These are phyloP conservation scores for Morpho achilles DNA, from an alignment of 2,888 invertebrate genomes.

Conservation along the genomic window DNA sequence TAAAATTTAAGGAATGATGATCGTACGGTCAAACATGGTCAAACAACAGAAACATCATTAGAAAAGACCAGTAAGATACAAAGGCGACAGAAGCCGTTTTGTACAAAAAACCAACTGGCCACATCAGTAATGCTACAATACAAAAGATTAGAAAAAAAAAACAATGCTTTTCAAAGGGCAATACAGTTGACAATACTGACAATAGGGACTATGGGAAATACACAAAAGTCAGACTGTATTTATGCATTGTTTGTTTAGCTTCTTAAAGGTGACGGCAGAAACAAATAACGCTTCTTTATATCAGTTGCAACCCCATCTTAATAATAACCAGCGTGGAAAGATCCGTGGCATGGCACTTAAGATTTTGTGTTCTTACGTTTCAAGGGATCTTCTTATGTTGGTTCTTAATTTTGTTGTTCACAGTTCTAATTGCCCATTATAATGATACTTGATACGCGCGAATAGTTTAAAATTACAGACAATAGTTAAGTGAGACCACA, in stretches of 20 bases:
- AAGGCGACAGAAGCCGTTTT: slow-evolving; percentile 26
- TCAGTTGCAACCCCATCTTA: slow-evolving; percentile 53
- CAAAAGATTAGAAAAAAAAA: slow-evolving; percentile 43
- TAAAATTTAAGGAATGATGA: no score
- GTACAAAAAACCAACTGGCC: slow-evolving; percentile 45
- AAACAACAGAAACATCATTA: slow-evolving; percentile 21
- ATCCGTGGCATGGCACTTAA: slow-evolving; percentile 2
- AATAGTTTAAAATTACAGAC: slow-evolving; percentile 24
- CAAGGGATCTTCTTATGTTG: slow-evolving; percentile 30
- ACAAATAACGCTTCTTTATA: slow-evolving; percentile 64
- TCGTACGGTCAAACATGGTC: background rate
- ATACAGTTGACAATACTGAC: slow-evolving; percentile 69
- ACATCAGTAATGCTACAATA: slow-evolving; percentile 43
- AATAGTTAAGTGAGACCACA: slow-evolving; percentile 5
- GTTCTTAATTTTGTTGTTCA: slow-evolving; percentile 47
- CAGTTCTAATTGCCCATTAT: slow-evolving; percentile 74
- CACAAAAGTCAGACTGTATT: slow-evolving; percentile 64
- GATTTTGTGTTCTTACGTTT: slow-evolving; percentile 18
- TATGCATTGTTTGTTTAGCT: slow-evolving; percentile 74
- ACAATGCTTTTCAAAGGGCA: slow-evolving; percentile 47
- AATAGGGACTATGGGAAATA: slow-evolving; percentile 61
- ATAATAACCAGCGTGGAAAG: slow-evolving; percentile 34
- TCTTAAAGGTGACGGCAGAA: slow-evolving; percentile 67
- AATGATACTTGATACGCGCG: slow-evolving; percentile 67
- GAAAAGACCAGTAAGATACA: slow-evolving; percentile 25